Conservation (phyloP, 2,888 invertebrate genomes). For the Pecten maximus region DNA sequence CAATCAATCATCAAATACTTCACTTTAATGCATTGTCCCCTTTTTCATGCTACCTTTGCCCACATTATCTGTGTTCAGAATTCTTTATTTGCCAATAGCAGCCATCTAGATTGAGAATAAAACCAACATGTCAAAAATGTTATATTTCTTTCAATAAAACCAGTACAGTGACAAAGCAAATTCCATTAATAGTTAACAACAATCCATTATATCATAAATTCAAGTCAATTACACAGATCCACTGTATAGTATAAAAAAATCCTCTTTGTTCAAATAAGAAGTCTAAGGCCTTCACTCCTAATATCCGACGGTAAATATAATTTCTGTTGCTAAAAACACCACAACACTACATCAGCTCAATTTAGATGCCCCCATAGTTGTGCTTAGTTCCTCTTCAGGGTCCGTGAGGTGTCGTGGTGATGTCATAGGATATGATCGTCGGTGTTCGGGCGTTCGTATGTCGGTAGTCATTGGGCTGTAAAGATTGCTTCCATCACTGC, state of each 20-base stretch:
- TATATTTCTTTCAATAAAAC: too few species aligned
- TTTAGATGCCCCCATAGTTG: neutral
- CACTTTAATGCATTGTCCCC: too few species aligned
- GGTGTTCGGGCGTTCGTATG: neutral
- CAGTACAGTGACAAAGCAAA: neutral
- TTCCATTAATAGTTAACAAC: neutral
- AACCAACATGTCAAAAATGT: too few species aligned
- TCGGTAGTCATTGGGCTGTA: neutral
- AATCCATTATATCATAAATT: neutral
- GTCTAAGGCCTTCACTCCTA: neutral
- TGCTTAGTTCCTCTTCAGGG: neutral
- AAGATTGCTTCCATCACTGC: neutral
- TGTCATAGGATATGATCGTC: neutral
- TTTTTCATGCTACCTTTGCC: too few species aligned
- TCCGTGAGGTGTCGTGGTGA: neutral
- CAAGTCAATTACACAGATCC: constrained; percentile 4
- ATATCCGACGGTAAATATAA: constrained; percentile 2
- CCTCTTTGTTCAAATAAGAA: neutral
- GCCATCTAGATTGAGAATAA: too few species aligned
- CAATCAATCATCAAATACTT: too few species aligned
- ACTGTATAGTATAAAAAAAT: neutral
- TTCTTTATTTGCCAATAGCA: too few species aligned
- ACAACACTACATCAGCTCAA: neutral
- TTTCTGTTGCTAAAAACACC: neutral
- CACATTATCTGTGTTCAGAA: too few species aligned